Evolutionary conservation across 2,113 vertebrate genomes (phyloP).

Genomic region (Epinephelus cyanopodus): DNA sequence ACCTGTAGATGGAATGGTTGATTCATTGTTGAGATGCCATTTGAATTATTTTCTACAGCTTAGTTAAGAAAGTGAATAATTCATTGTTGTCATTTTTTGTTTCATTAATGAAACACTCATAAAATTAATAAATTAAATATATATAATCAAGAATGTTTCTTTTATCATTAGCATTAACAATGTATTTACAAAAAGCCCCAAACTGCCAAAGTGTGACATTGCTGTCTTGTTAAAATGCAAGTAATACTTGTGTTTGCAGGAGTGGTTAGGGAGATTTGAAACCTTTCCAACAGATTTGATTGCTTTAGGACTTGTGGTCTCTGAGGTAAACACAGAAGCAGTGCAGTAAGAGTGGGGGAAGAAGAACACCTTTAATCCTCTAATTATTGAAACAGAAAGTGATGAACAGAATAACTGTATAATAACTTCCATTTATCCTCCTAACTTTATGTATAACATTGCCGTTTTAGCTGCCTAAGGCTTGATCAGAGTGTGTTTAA

Average conservation of each 20-base stretch:
- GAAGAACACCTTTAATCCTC: slow-evolving; percentile 8
- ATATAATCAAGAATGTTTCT: not conserved
- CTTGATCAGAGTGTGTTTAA: too few species aligned
- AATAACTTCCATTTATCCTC: not conserved
- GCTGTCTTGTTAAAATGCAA: slow-evolving; percentile 22
- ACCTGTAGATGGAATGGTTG: slow-evolving; percentile 78
- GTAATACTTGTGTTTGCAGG: slow-evolving; percentile 1
- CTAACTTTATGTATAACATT: not conserved
- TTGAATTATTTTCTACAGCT: not conserved
- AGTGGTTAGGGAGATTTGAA: slow-evolving; percentile 17
- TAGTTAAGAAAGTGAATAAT: not conserved
- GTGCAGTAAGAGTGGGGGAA: not conserved
- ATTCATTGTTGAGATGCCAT: slow-evolving; percentile 6
- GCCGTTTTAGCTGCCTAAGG: not conserved
- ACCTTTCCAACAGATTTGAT: slow-evolving; percentile 28
- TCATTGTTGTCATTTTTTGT: not conserved
- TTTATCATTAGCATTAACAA: not conserved
- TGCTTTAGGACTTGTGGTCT: slow-evolving; percentile 24
- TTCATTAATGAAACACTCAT: not conserved
- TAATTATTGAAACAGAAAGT: slow-evolving; percentile 9
- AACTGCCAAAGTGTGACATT: slow-evolving; percentile 5
- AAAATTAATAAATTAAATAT: not conserved
- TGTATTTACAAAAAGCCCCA: slow-evolving; percentile 4
- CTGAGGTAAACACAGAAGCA: slow-evolving; percentile 37
- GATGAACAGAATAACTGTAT: not conserved